phyloP scores from a whole-genome alignment of 2,113 vertebrate species.

The Trachemys scripta region DNA sequence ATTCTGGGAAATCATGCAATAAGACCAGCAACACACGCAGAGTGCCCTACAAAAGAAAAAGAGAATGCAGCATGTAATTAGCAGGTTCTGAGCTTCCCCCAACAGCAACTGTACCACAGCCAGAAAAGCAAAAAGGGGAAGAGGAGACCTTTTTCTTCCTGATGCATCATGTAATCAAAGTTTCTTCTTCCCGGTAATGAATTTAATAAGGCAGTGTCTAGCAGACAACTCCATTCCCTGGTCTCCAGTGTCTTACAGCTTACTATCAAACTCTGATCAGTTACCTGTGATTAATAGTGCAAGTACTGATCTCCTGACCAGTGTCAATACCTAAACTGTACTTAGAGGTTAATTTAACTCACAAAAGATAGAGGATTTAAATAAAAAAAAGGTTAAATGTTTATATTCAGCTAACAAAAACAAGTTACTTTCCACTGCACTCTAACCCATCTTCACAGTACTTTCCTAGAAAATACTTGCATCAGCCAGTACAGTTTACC shows the following conservation, averaged over 20 bases:
- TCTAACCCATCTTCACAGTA: background rate
- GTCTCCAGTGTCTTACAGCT: background rate
- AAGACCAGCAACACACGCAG: constrained; percentile 96
- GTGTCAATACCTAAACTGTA: background rate
- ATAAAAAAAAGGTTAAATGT: background rate
- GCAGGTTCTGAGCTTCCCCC: background rate
- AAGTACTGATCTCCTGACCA: background rate
- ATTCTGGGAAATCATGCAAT: constrained; percentile 98
- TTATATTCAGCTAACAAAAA: background rate
- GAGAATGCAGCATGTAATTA: rapidly evolving
- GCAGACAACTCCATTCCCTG: background rate
- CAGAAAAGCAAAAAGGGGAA: background rate
- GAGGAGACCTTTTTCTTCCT: background rate
- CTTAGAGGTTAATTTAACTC: background rate
- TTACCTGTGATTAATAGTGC: background rate
- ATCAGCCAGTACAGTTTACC: constrained; percentile 78
- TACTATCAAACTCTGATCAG: background rate
- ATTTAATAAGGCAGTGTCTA: background rate
- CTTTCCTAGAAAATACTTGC: background rate
- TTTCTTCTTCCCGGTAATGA: background rate
- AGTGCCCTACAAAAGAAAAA: constrained; percentile 86
- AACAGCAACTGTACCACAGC: background rate
- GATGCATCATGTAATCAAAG: background rate
- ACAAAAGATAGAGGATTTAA: background rate
- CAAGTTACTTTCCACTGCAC: background rate